Evolutionary conservation across 2,888 invertebrate genomes (phyloP).

Genomic region (Nymphalis c-album): DNA sequence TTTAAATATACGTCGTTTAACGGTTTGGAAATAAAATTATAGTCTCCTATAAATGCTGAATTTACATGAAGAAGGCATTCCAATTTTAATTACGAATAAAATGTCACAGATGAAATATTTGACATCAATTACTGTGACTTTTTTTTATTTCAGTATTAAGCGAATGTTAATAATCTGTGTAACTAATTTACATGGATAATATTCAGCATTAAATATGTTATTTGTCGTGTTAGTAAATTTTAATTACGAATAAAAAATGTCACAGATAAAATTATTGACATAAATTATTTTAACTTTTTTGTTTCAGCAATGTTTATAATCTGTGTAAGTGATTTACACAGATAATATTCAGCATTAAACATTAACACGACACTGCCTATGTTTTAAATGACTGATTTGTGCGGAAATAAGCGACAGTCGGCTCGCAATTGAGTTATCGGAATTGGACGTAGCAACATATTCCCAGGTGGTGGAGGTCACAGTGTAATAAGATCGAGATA

Average conservation of each 20-base stretch:
- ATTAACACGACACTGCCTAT: too few relatives aligned
- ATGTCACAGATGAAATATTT: not conserved
- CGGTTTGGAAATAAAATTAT: conserved; percentile 17
- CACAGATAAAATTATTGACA: not conserved
- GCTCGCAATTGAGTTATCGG: too few relatives aligned
- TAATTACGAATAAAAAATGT: conserved; percentile 3
- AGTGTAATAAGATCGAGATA: too few relatives aligned
- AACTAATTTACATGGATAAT: too few relatives aligned
- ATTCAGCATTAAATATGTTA: too few relatives aligned
- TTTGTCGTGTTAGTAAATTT: too few relatives aligned
- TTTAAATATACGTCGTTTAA: conserved; percentile 10
- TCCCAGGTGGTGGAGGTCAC: too few relatives aligned
- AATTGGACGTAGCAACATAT: too few relatives aligned
- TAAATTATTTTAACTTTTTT: not conserved
- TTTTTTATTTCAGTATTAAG: too few relatives aligned
- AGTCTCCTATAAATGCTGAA: conserved; percentile 21
- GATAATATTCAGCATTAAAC: not conserved
- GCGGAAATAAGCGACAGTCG: too few relatives aligned
- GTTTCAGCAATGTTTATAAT: not conserved
- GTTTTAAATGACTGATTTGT: too few relatives aligned
- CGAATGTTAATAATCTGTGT: not conserved
- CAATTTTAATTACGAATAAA: conserved; percentile 3
- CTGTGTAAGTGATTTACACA: too few relatives aligned
- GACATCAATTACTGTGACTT: not conserved
- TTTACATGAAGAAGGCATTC: conserved; percentile 23